Percentiles rank a stretch among this genome's conserved stretches.
These are phyloP conservation scores for Tenthredo notha DNA, from an alignment of 2,888 invertebrate species.

Conservation along the genomic window DNA sequence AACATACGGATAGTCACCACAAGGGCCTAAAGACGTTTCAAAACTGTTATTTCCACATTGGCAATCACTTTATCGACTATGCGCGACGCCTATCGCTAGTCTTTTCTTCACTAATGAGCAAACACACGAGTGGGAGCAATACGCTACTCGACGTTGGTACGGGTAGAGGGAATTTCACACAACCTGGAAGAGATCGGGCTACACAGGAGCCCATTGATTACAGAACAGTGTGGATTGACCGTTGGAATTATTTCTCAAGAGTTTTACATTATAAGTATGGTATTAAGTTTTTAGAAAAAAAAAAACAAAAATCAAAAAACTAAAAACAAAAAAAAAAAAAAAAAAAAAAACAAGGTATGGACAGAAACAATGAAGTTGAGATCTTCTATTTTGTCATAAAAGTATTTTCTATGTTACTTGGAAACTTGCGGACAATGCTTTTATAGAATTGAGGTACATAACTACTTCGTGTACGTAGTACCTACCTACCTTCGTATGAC, in stretches of 20 bases:
- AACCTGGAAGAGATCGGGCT: neutral
- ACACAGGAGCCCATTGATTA: neutral
- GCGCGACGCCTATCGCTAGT: neutral
- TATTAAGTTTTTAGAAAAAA: neutral
- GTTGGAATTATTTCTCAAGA: neutral
- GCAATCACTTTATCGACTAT: slow-evolving; percentile 12
- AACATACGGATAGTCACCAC: neutral
- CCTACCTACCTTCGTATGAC: slow-evolving; percentile 27
- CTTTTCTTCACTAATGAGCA: slow-evolving; percentile 21
- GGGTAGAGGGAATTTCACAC: neutral
- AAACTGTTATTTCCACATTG: slow-evolving; percentile 29
- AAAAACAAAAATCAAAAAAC: neutral
- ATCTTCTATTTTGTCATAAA: slow-evolving; percentile 7
- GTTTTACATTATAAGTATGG: neutral
- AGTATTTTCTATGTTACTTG: neutral
- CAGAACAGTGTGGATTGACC: neutral
- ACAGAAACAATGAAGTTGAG: neutral
- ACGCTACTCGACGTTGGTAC: neutral
- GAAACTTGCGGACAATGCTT: neutral
- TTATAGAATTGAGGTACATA: neutral
- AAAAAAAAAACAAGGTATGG: neutral
- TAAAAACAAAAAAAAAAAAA: neutral
- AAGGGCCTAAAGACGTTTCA: neutral
- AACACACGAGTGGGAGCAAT: neutral
- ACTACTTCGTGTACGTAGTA: neutral